Base-by-base conservation (phyloP, 2,113 vertebrate genomes). In the Ariopsis seemanni region DNA sequence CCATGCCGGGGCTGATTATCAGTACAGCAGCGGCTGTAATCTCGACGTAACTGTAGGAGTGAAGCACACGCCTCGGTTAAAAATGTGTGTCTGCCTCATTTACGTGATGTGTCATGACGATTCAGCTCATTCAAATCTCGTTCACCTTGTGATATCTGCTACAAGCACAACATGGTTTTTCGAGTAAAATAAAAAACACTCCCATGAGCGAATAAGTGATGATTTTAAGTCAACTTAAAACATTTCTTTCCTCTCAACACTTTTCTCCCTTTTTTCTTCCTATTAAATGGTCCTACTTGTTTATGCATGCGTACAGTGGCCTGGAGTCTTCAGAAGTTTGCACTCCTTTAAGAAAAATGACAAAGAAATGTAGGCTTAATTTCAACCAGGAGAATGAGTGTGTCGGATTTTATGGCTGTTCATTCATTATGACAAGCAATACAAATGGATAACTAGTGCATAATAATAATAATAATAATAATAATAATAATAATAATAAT, bases 1-100 rank as follows among this genome's bases (percentile, higher is more conserved):
- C 94, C 93, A 94, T 87, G 89, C 91, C 3, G 86, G 88, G 85
- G 90, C 91, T 92, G 22, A 52, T 52, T 48, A 25, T 67, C 63
- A 82, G 11, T 79, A 72, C 65, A 10, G 79, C 65, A 10, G 4
- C 25, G 7, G 34, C 48, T 60, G 69, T 30, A 57, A 30, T 30
- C 86, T 87, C 80, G 34, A 27, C 12, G 17, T 22, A 53, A 63
- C 80, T 63, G 80, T 48, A 82, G 79, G 30, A 82, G 34, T 82
- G 57, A 87, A 60, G 85, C 55, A 83, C 55, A 83, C 67, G 79
- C 79, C 79, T 62, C 30, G 58, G 79, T 82, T 34, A 82, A 62
- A 82, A 34, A 62, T 62, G 57, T 42, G 10, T 2, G 20, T 14
- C 79, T 82, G 18, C 18, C 57, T 22, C 25, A 57, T 82, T 82